Evolutionary conservation across 2,888 invertebrate species (phyloP).

Genomic region (Ophraella communa): DNA sequence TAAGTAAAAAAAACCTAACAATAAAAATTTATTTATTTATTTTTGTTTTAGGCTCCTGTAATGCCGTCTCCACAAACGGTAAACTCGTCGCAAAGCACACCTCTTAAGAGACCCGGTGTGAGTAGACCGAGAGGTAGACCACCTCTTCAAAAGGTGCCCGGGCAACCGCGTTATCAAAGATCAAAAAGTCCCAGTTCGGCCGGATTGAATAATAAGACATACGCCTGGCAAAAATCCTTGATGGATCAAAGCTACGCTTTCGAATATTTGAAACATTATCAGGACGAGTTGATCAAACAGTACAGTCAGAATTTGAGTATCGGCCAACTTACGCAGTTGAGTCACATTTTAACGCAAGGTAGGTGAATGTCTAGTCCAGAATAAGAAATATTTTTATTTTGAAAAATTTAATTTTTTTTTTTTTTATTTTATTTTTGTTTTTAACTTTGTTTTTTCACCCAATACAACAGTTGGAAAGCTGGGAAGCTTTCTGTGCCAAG

Average conservation of each 20-base stretch:
- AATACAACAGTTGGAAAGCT: too few relatives aligned
- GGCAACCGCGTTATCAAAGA: slow-evolving; percentile 47
- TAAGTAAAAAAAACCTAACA: slow-evolving; percentile 29
- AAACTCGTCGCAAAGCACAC: slow-evolving; percentile 26
- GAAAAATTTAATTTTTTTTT: too few relatives aligned
- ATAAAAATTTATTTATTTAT: not conserved
- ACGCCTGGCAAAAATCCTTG: slow-evolving; percentile 49
- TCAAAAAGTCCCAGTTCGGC: slow-evolving; percentile 45
- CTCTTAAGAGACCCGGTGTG: slow-evolving; percentile 46
- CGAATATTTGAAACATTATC: slow-evolving; percentile 58
- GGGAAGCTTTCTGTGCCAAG: too few relatives aligned
- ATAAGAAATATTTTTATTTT: too few relatives aligned
- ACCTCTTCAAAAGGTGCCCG: slow-evolving; percentile 57
- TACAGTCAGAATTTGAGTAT: slow-evolving; percentile 54
- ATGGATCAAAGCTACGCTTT: slow-evolving; percentile 49
- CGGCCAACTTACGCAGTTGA: slow-evolving; percentile 48
- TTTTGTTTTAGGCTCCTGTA: slow-evolving; percentile 43
- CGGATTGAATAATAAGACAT: slow-evolving; percentile 25
- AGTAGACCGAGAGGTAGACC: slow-evolving; percentile 63
- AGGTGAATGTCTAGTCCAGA: not conserved
- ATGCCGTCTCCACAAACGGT: slow-evolving; percentile 41
- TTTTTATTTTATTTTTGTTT: too few relatives aligned
- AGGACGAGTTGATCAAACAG: slow-evolving; percentile 58
- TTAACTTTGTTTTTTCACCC: too few relatives aligned
- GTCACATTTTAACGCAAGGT: slow-evolving; percentile 46